Evolutionary conservation across 2,888 invertebrate species (phyloP), one percentile per base, ranked within the genome.

Genomic region (Atrina japonica): DNA sequence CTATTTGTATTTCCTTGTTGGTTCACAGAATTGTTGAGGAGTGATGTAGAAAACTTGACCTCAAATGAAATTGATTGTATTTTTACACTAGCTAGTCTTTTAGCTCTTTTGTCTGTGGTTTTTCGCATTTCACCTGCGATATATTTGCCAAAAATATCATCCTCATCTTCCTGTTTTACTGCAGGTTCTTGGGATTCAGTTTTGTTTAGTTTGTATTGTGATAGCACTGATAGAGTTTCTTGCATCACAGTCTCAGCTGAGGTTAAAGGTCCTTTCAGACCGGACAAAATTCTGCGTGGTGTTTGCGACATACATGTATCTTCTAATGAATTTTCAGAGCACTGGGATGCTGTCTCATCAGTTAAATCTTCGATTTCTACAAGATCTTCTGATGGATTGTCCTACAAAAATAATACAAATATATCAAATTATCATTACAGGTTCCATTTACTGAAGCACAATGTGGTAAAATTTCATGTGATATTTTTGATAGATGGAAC

Each of bases 401-500:
- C n/a, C n/a, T n/a, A n/a, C n/a, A n/a, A n/a, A n/a, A n/a, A n/a
- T n/a, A n/a, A n/a, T n/a, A n/a, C n/a, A n/a, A 11, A n/a, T n/a
- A 43, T n/a, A 43, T n/a, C n/a, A 43, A 43, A n/a, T 50, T 5
- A 27, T 23, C 2, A 18, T 64, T 64, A 21, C 64, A 64, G 64
- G 53, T 64, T 47, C 64, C 64, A 50, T 21, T 52, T 25, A 52
- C 40, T 40, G 9, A 7, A 27, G 41, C 50, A 41, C 52, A 18
- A 53, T 40, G 64, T 52, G 41, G 41, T 6, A 29, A 35, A 30
- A 30, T 35, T 6, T 55, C 55, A 1, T 35, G 41, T 2, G 56
- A 69, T 2, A 56, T 63, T 29, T 23, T 41, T 27, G 63, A 69
- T 27, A 63, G 41, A 61, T 69, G 43, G 69, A 55, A 63, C 6